A percentile compares a stretch with the other conserved stretches of the same genome.
Conservation (phyloP, 2,888 invertebrate genomes). For the Hirtodrosophila alboralis region DNA sequence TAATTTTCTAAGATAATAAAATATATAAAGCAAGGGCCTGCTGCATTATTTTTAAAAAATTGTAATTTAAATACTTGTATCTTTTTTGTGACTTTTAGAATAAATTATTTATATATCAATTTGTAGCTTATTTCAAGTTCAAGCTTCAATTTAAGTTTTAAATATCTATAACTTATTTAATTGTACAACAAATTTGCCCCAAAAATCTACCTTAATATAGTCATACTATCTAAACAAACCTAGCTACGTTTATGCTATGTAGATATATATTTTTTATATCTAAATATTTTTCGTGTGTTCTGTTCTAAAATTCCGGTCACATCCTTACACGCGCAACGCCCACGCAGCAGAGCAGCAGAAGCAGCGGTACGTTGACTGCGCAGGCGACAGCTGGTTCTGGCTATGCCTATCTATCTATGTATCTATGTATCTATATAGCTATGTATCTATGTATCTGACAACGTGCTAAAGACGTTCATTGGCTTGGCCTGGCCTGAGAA, state of each 20-base stretch:
- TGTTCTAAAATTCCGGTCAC: slow-evolving; percentile 76
- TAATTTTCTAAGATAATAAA: no score
- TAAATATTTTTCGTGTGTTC: slow-evolving; percentile 72
- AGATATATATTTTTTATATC: slow-evolving; percentile 70
- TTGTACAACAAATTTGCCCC: no score
- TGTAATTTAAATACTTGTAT: no score
- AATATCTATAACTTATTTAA: no score
- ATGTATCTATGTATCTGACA: slow-evolving; percentile 21
- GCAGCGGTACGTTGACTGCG: slow-evolving; percentile 33
- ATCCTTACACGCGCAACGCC: slow-evolving; percentile 78
- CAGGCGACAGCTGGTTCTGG: slow-evolving; percentile 60
- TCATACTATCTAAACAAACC: slow-evolving; percentile 4
- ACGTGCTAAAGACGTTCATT: slow-evolving; percentile 48
- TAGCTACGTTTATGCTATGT: background rate
- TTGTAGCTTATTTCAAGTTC: no score
- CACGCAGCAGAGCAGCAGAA: slow-evolving; percentile 51
- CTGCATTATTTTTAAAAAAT: no score
- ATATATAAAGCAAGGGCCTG: no score
- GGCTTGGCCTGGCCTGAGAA: slow-evolving; percentile 47
- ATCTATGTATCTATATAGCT: slow-evolving; percentile 22
- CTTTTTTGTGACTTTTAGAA: no score
- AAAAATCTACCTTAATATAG: background rate
- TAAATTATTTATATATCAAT: no score
- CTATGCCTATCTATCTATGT: slow-evolving; percentile 1
- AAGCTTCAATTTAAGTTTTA: no score